Base-by-base conservation (phyloP, 2,797 vertebrate species). In the Crocodylus rhombifer region DNA sequence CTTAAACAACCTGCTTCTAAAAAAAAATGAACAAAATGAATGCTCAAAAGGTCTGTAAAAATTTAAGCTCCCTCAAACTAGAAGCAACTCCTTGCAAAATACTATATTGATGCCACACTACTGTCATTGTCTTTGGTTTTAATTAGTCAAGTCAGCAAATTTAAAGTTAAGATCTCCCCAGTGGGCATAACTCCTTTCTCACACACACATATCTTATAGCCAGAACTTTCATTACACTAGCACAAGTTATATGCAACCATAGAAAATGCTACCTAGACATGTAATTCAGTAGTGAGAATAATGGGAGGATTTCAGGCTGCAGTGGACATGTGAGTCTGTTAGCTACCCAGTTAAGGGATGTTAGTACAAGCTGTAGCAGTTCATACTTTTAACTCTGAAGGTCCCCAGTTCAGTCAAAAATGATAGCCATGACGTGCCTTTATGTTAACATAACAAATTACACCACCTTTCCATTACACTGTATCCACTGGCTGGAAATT, bases 121-220 rank as follows among this genome's bases (percentile, higher is more conserved):
- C 76, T 76, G 86, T 84, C 90, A 79, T 21, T 36, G 33, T 36
- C 33, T 36, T 36, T 36, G 2, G 18, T 89, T 95, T 92, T 92
- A 90, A 82, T 89, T 78, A 58, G 16, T 65, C 21, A 91, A 58
- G 86, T 93, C 91, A 87, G 6, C 3, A 1, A 71, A 23, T 84
- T 83, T 83, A 80, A 90, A 83, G 90, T 86, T 65, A 23, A 26
- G 25, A 64, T 2, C 5, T 82, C 77, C 86, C n/a, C 65, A 88
- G 42, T 51, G 42, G 42, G 42, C 42, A 60, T 79, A 88, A 83
- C 36, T 3, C 71, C 56, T 81, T 51, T 51, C 42, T 10, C 42
- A 60, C 77, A 65, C 88, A 82, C 51, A 51, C 16, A 84, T 51
- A 17, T 77, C 58, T 95, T 51, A 84, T 17, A 42, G 80, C 57